These are phyloP conservation scores for Alouatta palliata DNA, from an alignment of 2,113 vertebrate species.

Conservation along the genomic window DNA sequence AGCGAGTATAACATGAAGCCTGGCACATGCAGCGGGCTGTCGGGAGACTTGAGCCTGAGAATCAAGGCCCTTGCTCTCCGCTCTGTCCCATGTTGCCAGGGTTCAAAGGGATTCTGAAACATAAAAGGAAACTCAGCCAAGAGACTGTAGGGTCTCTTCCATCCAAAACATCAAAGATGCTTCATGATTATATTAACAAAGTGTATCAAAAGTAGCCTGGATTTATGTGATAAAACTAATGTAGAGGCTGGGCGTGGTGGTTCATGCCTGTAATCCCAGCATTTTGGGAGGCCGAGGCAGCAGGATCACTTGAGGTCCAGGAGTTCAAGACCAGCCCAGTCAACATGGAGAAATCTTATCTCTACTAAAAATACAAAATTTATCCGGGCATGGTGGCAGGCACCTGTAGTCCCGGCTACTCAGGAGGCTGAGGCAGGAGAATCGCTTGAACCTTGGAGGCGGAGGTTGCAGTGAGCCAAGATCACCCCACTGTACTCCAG, in stretches of 20 bases:
- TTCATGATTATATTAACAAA: not conserved
- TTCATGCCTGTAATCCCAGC: no score
- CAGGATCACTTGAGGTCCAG: no score
- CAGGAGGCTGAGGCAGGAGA: no score
- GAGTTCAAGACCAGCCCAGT: no score
- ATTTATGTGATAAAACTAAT: not conserved
- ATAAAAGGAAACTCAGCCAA: not conserved
- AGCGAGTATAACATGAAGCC: rapidly evolving
- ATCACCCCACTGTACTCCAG: no score
- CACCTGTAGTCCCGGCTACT: no score
- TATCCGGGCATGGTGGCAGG: no score
- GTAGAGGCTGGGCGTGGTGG: not conserved
- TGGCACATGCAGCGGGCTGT: rapidly evolving
- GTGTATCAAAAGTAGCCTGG: not conserved
- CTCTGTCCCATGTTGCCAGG: not conserved
- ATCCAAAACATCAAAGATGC: not conserved
- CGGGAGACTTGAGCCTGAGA: rapidly evolving
- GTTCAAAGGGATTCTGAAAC: not conserved
- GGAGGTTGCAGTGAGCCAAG: no score
- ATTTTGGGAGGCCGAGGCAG: no score
- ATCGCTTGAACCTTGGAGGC: no score
- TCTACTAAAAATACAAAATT: no score
- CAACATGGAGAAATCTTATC: no score
- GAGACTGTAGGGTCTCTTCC: not conserved
- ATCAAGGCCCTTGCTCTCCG: not conserved